Base-by-base conservation (phyloP, 30 jellyfish, hydroid and myxozoan species). In the Cassiopea xamachana region DNA sequence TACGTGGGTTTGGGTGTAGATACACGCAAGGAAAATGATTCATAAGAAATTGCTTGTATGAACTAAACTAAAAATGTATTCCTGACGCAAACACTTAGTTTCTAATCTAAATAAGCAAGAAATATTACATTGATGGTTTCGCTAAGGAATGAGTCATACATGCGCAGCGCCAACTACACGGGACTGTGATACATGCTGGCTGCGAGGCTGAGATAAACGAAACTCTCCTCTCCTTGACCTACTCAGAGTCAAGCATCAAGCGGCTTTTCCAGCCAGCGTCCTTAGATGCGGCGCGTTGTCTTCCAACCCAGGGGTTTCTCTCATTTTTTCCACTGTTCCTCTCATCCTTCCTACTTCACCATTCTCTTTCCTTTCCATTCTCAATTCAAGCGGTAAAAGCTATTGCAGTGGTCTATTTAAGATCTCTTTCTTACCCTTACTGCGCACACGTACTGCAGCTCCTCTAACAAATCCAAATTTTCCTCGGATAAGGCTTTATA, bases 141-240 rank as follows among this genome's bases (percentile, higher is more conserved):
- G n/a, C n/a, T n/a, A n/a, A n/a, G n/a, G n/a, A n/a, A n/a, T n/a
- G n/a, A 51, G 64, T 51, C 64, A 51, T 51, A 51, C 4, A 4
- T 9, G 64, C 64, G 64, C 8, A 51, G 64, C 64, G 9, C 4
- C 9, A 51, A 9, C 64, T 4, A 51, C 64, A 51, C 9, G 64
- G 64, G 64, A 9, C 64, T 51, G 9, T 51, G 64, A 51, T 9
- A 9, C 64, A 51, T 9, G 8, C 64, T 62, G 19, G 14, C 74
- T 45, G 62, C 44, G 83, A 8, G 83, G 46, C 68, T 51, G 83
- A 64, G 64, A 18, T 27, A 48, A 4, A 73, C 74, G 48, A 87
- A 83, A 87, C 94, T 87, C 94, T 87, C 89, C 94, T 88, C 94
- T 75, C 94, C 94, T 87, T 87, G 94, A 87, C 89, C 62, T 75